phyloP scores from a whole-genome alignment of 2,888 invertebrate genomes.

The Callyntrura sp. region DNA sequence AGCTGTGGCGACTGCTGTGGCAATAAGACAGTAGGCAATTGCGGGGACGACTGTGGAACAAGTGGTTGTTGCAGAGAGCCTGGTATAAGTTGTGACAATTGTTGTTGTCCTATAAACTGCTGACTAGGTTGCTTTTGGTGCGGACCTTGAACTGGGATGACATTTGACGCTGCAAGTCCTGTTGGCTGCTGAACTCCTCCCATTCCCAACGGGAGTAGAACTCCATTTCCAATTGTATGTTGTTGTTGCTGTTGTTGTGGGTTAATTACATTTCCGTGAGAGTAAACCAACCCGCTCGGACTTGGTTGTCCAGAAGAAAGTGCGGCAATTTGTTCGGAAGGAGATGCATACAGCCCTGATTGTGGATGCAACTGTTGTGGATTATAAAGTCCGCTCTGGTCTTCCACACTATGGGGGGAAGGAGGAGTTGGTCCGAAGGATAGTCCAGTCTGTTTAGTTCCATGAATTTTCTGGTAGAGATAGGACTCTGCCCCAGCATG shows the following conservation, averaged over 20 bases:
- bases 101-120: conserved; percentile 46
- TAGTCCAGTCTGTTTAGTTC: conserved; percentile 33
- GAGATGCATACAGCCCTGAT: conserved; percentile 56
- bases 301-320: conserved; percentile 25
- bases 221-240: conserved; percentile 61
- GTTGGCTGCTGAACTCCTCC: conserved; percentile 30
- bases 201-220: conserved; percentile 67
- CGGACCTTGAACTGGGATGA: conserved; percentile 8
- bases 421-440: conserved; percentile 70
- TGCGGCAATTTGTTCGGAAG: conserved; percentile 55
- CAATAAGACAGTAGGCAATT: not conserved
- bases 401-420: conserved; percentile 70
- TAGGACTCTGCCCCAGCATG: conserved; percentile 55
- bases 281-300: conserved; percentile 53
- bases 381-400: conserved; percentile 49
- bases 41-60: not conserved
- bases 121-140: conserved; percentile 58
- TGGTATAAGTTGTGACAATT: not conserved
- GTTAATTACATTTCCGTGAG: conserved; percentile 57
- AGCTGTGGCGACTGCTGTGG: conserved; percentile 9
- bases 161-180: conserved; percentile 11
- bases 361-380: conserved; percentile 37
- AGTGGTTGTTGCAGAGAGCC: not conserved
- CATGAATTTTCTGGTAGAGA: conserved; percentile 67
- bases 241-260: conserved; percentile 29